phyloP scores from a whole-genome alignment of 1,140 invertebrate genomes.

The Diachasmimorpha longicaudata region DNA sequence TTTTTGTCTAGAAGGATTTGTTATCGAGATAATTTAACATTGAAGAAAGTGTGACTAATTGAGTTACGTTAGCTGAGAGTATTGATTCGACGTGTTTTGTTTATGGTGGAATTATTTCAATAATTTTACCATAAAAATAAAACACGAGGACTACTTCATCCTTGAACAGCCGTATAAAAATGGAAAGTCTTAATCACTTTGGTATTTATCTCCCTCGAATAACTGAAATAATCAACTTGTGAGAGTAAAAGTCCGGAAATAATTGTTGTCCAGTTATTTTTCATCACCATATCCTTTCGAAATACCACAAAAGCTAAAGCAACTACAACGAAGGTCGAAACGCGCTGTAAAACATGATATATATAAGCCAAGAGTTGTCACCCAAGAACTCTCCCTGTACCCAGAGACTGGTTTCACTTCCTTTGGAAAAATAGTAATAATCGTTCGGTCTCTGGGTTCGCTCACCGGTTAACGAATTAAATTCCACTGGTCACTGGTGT shows the following conservation, averaged over 20 bases:
- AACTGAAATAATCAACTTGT: neutral
- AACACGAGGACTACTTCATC: too few relatives aligned
- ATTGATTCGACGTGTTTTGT: too few relatives aligned
- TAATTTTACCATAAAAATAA: too few relatives aligned
- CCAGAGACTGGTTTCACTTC: constrained; percentile 20
- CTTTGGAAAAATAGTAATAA: constrained; percentile 11
- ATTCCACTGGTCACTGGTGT: neutral
- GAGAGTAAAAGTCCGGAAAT: neutral
- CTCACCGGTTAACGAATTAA: constrained; percentile 6
- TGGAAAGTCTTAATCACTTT: too few relatives aligned
- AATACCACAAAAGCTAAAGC: neutral
- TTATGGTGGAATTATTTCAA: too few relatives aligned
- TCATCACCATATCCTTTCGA: neutral
- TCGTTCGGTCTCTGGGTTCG: neutral
- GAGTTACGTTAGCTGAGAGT: too few relatives aligned
- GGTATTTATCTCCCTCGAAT: neutral
- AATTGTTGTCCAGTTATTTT: neutral
- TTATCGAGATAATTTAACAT: neutral
- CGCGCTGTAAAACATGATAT: neutral
- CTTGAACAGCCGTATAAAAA: too few relatives aligned
- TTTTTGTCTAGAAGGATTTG: too few relatives aligned
- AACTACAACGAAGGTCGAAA: constrained; percentile 11
- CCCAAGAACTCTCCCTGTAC: constrained; percentile 1
- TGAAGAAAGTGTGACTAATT: too few relatives aligned
- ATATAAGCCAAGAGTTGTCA: constrained; percentile 5